phyloP scores from a whole-genome alignment of 1,140 invertebrate genomes.

The Sinonovacula constricta region DNA sequence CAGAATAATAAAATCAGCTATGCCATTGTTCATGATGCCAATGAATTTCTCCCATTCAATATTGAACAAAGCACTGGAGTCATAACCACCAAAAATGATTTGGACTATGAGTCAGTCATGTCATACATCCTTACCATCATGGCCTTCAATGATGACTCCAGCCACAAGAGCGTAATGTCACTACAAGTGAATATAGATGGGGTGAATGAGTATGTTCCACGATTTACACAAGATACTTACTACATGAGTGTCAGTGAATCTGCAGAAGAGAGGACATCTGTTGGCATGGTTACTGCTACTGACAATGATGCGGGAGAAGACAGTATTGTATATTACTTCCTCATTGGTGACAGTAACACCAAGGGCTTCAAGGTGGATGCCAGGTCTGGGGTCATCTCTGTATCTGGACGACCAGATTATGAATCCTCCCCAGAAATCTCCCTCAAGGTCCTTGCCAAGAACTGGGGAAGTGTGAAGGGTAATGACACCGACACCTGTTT shows the following conservation, averaged over 20 bases:
- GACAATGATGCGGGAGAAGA: conserved; percentile 96
- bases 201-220: conserved; percentile 94
- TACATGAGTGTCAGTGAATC: conserved; percentile 97
- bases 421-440: conserved; percentile 94
- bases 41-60: conserved; percentile 87
- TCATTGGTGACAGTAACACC: conserved; percentile 95
- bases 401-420: conserved; percentile 87
- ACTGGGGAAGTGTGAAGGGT: conserved; percentile 92
- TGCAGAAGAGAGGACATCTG: conserved; percentile 89
- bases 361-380: conserved; percentile 93
- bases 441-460: conserved; percentile 95
- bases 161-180: conserved; percentile 81
- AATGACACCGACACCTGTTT: conserved; percentile 97
- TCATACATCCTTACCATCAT: conserved; percentile 89
- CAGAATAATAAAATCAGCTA: conserved; percentile 71
- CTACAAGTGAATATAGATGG: conserved; percentile 90
- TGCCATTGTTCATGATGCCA: conserved; percentile 77
- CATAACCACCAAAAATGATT: conserved; percentile 84
- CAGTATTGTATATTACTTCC: conserved; percentile 93
- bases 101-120: conserved; percentile 93
- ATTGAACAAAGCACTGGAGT: conserved; percentile 88
- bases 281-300: conserved; percentile 92
- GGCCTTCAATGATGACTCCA: conserved; percentile 86
- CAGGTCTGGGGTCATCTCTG: conserved; percentile 87
- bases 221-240: conserved; percentile 94